Base-by-base conservation (phyloP, 2,888 invertebrate genomes). In the Drosophila phalerata region DNA sequence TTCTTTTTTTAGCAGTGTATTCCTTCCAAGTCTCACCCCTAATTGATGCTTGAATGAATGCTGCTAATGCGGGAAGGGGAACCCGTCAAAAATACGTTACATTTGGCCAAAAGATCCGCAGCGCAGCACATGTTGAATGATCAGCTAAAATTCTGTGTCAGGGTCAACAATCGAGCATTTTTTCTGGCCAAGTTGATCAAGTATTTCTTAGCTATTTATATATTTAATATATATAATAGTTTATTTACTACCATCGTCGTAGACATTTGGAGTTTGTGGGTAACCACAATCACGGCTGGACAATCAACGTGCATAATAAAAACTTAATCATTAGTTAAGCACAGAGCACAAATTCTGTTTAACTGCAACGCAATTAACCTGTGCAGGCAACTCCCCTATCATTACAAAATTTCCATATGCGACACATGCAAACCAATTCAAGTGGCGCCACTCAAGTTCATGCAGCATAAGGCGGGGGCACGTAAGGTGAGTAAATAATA, bases 371-470 rank as follows among this genome's bases (percentile, higher is more conserved):
- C 69, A 70, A 61, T 56, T 60, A 70, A 67, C 19, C 48, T 56
- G 56, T n/a, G 32, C 51, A 60, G 40, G 56, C 22, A 64, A 73
- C 77, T 47, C 81, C 86, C 77, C 79, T 74, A 70, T 85, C 77
- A 85, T 85, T 83, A 85, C 55, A 58, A 69, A 75, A 76, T 79
- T 80, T 85, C 70, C 80, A 82, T 81, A 75, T 78, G 66, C 71
- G 63, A 77, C 83, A 82, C 83, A 79, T 82, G 83, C 79, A 72
- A 79, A 52, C 19, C 42, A 42, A 53, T 61, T 63, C 45, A 51
- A 63, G 56, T 68, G 63, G 62, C 57, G 62, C 63, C 57, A 45
- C 51, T 47, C 25, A 55, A 47, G 34, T 17, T 40, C 38, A 48
- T 25, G 5, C 37, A 17, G n/a, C 19, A 42, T 17, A 61, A 28